These are phyloP conservation scores for Philaenus spumarius DNA, from an alignment of 1,140 invertebrate species.

Conservation along the genomic window DNA sequence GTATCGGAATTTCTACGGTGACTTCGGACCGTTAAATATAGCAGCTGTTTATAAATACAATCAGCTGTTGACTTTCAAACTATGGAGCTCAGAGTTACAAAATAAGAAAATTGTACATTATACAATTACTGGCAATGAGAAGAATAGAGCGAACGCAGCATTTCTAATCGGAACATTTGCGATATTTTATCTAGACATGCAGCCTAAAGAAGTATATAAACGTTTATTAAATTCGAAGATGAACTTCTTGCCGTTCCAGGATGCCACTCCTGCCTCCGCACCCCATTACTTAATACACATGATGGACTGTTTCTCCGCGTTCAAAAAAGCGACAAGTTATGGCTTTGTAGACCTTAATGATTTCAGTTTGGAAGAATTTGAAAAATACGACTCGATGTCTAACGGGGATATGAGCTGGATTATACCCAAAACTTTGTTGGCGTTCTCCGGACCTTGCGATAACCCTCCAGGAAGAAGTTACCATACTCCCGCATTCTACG, in stretches of 20 bases:
- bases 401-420: slow-evolving; percentile 99
- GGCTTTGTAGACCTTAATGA: slow-evolving; percentile 91
- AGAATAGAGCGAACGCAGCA: slow-evolving; percentile 66
- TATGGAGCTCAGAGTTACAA: slow-evolving; percentile 50
- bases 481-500: slow-evolving; percentile 93
- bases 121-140: slow-evolving; percentile 72
- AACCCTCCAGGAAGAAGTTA: slow-evolving; percentile 57
- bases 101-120: slow-evolving; percentile 86
- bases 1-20: slow-evolving; percentile 95
- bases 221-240: slow-evolving; percentile 45
- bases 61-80: slow-evolving; percentile 70
- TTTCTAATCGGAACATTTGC: slow-evolving; percentile 63
- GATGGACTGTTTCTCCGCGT: slow-evolving; percentile 77
- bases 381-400: slow-evolving; percentile 93
- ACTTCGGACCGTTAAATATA: slow-evolving; percentile 95
- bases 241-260: slow-evolving; percentile 50
- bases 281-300: slow-evolving; percentile 72
- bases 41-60: slow-evolving; percentile 92
- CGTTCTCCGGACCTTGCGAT: slow-evolving; percentile 93
- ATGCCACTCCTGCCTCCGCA: slow-evolving; percentile 57
- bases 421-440: slow-evolving; percentile 92
- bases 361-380: slow-evolving; percentile 93
- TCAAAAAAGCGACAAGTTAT: slow-evolving; percentile 76
- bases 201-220: slow-evolving; percentile 70
- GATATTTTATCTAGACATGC: slow-evolving; percentile 79